These are phyloP conservation scores for Tragelaphus scriptus DNA, from an alignment of 2,113 vertebrate genomes.

Conservation along the genomic window DNA sequence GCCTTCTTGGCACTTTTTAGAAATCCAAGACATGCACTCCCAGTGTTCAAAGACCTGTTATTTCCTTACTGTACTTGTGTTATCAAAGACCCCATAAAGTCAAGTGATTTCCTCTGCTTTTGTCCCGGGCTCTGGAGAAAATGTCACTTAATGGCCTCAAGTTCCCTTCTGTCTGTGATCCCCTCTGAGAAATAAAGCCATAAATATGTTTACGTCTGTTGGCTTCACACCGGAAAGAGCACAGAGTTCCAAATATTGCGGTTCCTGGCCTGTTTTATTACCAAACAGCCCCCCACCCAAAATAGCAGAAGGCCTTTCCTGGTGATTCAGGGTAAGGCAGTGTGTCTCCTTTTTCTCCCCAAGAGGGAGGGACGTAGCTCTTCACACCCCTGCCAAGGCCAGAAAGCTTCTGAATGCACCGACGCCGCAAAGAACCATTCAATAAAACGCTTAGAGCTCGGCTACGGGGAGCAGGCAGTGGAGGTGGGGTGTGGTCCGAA, in stretches of 20 bases:
- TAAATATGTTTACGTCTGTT: constrained; percentile 2
- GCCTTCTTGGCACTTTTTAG: not conserved
- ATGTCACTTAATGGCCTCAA: constrained; percentile 50
- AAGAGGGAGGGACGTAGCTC: not conserved
- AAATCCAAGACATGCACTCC: not conserved
- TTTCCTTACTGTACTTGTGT: constrained; percentile 40
- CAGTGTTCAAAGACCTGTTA: not conserved
- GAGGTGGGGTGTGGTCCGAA: not conserved
- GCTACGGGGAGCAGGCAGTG: rapidly evolving
- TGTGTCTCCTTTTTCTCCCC: not conserved
- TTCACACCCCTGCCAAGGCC: not conserved
- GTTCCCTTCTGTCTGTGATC: constrained; percentile 62
- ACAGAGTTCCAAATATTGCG: not conserved
- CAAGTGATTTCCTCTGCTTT: constrained; percentile 67
- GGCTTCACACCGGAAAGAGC: constrained; percentile 51
- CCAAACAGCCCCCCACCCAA: not conserved
- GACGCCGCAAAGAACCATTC: rapidly evolving
- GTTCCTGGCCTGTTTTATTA: constrained; percentile 65
- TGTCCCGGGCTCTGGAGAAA: constrained; percentile 65
- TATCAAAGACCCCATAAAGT: constrained; percentile 66
- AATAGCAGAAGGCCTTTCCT: not conserved
- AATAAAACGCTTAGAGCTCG: not conserved
- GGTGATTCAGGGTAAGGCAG: not conserved
- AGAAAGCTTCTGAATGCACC: constrained; percentile 23
- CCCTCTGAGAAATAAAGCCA: constrained; percentile 54